Evolutionary conservation across 2,797 vertebrate species (phyloP), one percentile per base, ranked within the genome.

Genomic region (Neopelma chrysocephalum): DNA sequence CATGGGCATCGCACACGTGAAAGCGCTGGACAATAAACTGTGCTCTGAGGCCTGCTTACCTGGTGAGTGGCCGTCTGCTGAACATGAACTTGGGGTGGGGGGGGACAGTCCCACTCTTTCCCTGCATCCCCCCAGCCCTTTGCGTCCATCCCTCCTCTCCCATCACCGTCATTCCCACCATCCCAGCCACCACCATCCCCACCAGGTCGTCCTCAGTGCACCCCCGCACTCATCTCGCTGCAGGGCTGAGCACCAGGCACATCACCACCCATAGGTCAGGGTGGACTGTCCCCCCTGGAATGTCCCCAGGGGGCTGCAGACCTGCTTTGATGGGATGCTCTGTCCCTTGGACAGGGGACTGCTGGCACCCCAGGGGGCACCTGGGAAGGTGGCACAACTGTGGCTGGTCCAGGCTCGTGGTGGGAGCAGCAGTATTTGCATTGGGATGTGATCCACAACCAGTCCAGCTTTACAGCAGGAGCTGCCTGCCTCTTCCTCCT

Each of bases 11-110:
- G 98, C 98, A 98, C 99, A 98, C 98, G 98, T 99, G 98, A 99
- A 98, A 98, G 98, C 98, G 98, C 98, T 99, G 99, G 99, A 99
- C 99, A 99, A 99, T 99, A 98, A 99, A 98, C 99, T 99, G 98
- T 98, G 99, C 98, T 98, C 99, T 98, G 98, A 99, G 98, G 98
- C 98, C 98, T 98, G 98, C 99, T 99, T 99, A 98, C 98, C 99
- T 96, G 99, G 99, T 99, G 99, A 99, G 99, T 99, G 99, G 99
- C 99, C 98, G 96, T 98, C 98, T 98, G 98, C 98, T 98, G 98
- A 98, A 98, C 99, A 98, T 98, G 98, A 98, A 98, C 98, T 98
- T 98, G 98, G 96, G 94, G 71, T 53, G 85, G 72, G 92, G 68
- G 61, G 96, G 79, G 84, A 83, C 22, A 47, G 61, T 82, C 78